Conservation (phyloP, 2,888 invertebrate genomes). For the Tenthredo mesomela region DNA sequence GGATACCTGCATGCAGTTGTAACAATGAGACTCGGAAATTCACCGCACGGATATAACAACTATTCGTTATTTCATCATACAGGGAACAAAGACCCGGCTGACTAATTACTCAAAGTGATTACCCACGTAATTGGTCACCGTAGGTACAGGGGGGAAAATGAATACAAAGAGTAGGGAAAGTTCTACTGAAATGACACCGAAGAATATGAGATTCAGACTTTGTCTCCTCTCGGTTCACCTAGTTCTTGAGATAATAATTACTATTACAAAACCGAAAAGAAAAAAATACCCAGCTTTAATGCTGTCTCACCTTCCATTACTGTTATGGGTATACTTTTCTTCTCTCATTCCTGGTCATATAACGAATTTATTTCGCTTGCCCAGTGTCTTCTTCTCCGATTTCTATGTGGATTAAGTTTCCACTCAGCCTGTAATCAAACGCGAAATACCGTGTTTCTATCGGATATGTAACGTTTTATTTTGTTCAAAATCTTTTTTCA, state of each 20-base stretch:
- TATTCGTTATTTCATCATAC: constrained; percentile 21
- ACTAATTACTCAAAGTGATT: constrained; percentile 33
- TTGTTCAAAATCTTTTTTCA: not conserved
- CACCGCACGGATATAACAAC: not conserved
- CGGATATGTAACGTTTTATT: not conserved
- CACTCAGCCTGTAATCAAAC: constrained; percentile 6
- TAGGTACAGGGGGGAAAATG: not conserved
- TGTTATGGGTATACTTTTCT: not conserved
- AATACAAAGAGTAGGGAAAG: not conserved
- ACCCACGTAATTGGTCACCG: constrained; percentile 18
- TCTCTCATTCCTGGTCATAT: constrained; percentile 21
- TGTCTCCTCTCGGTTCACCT: not conserved
- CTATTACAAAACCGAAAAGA: not conserved
- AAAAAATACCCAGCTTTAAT: not conserved
- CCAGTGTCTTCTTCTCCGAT: not conserved
- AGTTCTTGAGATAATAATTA: not conserved
- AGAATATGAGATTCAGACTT: constrained; percentile 9
- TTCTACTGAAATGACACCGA: not conserved
- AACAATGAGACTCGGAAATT: not conserved
- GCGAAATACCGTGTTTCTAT: not conserved
- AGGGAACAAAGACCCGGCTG: constrained; percentile 4
- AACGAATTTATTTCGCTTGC: not conserved
- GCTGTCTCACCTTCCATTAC: constrained; percentile 13
- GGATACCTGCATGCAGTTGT: not conserved
- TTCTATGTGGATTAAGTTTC: not conserved